Percentiles rank a stretch among this genome's conserved stretches.
These are phyloP conservation scores for Spisula solida DNA, from an alignment of 2,888 invertebrate species.

Conservation along the genomic window DNA sequence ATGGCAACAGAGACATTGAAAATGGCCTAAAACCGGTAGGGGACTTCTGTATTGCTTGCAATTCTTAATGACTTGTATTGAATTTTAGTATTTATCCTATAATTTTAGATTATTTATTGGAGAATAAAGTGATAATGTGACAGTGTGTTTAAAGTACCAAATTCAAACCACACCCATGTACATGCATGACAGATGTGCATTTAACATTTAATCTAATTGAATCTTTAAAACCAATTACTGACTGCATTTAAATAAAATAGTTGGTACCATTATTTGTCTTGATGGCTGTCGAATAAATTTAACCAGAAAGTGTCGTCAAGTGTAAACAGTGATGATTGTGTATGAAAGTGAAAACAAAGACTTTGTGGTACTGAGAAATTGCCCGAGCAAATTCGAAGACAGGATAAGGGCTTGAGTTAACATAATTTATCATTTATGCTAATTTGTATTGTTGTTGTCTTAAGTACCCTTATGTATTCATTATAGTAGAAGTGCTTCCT, in stretches of 20 bases:
- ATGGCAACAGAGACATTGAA: no score
- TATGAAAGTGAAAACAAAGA: slow-evolving; percentile 20
- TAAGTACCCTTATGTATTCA: slow-evolving; percentile 19
- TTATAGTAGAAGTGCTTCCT: not conserved
- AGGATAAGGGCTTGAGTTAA: not conserved
- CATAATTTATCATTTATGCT: slow-evolving; percentile 23
- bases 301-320: not conserved
- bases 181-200: slow-evolving; percentile 17
- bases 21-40: no score
- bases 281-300: slow-evolving; percentile 14
- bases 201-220: slow-evolving; percentile 8
- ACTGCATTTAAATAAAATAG: slow-evolving; percentile 3
- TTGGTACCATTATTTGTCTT: not conserved
- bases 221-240: not conserved
- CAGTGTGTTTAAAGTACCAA: not conserved
- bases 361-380: not conserved
- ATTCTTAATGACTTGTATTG: no score
- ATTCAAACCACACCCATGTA: not conserved
- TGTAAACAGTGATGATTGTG: not conserved
- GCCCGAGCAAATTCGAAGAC: not conserved
- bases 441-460: slow-evolving; percentile 16
- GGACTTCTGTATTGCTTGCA: no score
- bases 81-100: no score
- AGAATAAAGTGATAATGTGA: not conserved
- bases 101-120: no score